These are phyloP conservation scores for Eupsittula cactorum DNA, from an alignment of 2,113 vertebrate genomes.

Conservation along the genomic window DNA sequence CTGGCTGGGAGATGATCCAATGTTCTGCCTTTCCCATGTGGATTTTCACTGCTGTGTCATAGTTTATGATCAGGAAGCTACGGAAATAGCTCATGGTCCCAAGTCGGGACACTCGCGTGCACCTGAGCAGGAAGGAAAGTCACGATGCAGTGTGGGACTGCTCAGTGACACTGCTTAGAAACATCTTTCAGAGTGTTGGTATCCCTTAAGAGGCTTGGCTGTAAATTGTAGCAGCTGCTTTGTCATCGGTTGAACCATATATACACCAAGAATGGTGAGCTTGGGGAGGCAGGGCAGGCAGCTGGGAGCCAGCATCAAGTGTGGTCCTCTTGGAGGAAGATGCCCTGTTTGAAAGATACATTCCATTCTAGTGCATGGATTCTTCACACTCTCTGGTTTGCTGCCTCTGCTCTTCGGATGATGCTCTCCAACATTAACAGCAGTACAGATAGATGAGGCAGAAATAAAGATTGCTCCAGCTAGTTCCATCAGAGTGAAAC, in stretches of 20 bases:
- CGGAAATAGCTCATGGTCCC: not conserved
- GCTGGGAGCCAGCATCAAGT: fast-evolving
- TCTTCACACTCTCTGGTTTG: not conserved
- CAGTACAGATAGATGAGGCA: not conserved
- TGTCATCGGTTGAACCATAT: not conserved
- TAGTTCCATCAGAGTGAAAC: not conserved
- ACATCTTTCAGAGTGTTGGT: not conserved
- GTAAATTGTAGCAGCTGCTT: not conserved
- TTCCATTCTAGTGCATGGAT: not conserved
- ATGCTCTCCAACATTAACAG: not conserved
- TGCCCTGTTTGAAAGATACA: not conserved
- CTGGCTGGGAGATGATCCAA: not conserved
- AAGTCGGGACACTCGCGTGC: fast-evolving
- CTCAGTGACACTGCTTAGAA: not conserved
- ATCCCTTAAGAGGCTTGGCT: not conserved
- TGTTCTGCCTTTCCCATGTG: not conserved
- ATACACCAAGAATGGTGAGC: not conserved
- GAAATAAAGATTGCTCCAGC: not conserved
- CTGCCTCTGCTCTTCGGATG: not conserved
- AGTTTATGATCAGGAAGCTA: not conserved
- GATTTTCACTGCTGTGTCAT: not conserved
- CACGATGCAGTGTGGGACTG: not conserved
- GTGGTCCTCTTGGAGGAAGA: not conserved
- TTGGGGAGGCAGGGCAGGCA: not conserved
- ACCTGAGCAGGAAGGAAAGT: not conserved